Base-by-base conservation (phyloP, 23 tunicate species). In the Trididemnum clinides region DNA sequence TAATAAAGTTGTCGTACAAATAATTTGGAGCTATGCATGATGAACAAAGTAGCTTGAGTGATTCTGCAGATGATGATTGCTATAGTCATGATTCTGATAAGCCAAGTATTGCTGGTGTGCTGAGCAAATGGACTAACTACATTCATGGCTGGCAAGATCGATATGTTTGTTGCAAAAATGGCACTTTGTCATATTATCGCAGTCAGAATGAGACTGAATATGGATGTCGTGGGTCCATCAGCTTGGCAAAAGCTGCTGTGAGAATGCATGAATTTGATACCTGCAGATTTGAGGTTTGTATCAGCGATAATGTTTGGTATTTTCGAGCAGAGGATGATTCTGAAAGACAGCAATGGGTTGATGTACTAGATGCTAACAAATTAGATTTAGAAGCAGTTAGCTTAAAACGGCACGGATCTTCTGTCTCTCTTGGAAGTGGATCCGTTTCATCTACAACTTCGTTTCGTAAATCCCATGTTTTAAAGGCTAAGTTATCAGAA, bases 101-200 rank as follows among this genome's bases (percentile, higher is more conserved):
- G 31, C 89, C 86, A 3, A 62, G 78, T 50, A 70, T 78, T 35
- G 78, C 85, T 51, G 97, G 97, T 0, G 74, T 71, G 2, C 66
- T 92, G 36, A 89, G 93, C 36, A 95, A 95, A 70, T 95, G 98
- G 98, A 95, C 98, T 15, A 95, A 95, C 34, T 95, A 95, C 85
- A 90, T 95, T 4, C 90, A 85, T 76, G 98, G 98, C 34, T 95
- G 98, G 98, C 91, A 87, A 70, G 91, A 87, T 51, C 50, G 91
- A 2, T 95, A 85, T 71, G 98, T 95, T 19, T 74, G 82, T 4
- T 89, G 93, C 74, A 73, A 77, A 31, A 82, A 86, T 29, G 98
- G 98, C 0, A 95, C 95, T 19, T 49, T 95, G 64, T 84, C 87
- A 0, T 95, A 95, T 39, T 95, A 90, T 80, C 64, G 90, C 71